A percentile compares a stretch with the other conserved stretches of the same genome.
Conservation (phyloP, 2,888 invertebrate species). For the Athalia rosae region DNA sequence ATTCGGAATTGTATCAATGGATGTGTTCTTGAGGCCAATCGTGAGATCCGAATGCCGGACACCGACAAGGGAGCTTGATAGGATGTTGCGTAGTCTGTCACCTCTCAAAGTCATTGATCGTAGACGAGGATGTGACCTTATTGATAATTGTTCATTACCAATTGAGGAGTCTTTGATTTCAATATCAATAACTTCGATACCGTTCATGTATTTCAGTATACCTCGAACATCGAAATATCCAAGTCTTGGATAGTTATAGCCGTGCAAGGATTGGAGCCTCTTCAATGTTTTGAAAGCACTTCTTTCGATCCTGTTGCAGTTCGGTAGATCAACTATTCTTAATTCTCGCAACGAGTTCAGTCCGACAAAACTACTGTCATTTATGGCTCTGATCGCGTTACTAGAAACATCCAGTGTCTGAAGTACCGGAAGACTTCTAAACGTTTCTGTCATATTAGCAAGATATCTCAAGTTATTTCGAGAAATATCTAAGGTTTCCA, state of each 20-base stretch:
- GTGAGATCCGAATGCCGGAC: constrained; percentile 83
- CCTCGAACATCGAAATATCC: constrained; percentile 92
- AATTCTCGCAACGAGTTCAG: constrained; percentile 81
- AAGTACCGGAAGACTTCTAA: constrained; percentile 79
- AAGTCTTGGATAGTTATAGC: constrained; percentile 85
- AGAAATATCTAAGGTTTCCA: constrained; percentile 87
- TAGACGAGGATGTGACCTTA: constrained; percentile 86
- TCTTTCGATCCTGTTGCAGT: constrained; percentile 87
- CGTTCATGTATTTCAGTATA: constrained; percentile 83
- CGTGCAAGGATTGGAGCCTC: constrained; percentile 82
- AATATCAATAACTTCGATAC: constrained; percentile 85
- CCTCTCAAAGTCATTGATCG: constrained; percentile 85
- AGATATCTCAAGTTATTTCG: constrained; percentile 81
- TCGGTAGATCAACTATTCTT: constrained; percentile 80
- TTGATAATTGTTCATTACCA: constrained; percentile 87
- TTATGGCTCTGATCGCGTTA: constrained; percentile 87
- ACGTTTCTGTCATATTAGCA: constrained; percentile 68
- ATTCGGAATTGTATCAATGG: constrained; percentile 85
- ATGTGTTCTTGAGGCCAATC: constrained; percentile 88
- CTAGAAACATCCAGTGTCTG: constrained; percentile 86
- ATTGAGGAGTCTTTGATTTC: constrained; percentile 90
- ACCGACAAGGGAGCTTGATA: constrained; percentile 89
- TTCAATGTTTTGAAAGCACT: constrained; percentile 84
- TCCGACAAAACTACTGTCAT: constrained; percentile 85
- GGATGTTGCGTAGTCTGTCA: constrained; percentile 83